Conservation (phyloP, 1,140 invertebrate genomes). For the Ooceraea biroi region DNA sequence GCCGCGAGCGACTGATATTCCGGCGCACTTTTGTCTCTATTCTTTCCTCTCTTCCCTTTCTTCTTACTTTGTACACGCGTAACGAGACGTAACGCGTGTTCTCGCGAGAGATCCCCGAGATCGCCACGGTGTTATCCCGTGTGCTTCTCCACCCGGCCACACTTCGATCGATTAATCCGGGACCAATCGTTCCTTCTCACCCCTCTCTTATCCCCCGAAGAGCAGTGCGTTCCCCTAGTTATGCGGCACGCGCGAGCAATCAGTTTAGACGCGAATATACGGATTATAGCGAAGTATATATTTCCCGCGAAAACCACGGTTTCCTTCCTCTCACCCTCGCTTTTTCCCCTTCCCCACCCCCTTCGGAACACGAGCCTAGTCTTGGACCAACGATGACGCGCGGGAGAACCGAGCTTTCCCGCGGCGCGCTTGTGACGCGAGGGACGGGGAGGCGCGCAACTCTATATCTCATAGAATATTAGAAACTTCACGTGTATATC, state of each 20-base stretch:
- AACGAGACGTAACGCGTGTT: conserved; percentile 23
- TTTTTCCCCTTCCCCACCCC: neutral
- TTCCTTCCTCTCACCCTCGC: conserved; percentile 19
- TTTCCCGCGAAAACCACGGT: conserved; percentile 29
- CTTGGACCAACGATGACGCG: conserved; percentile 72
- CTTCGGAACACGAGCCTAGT: conserved; percentile 36
- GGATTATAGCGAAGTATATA: conserved; percentile 39
- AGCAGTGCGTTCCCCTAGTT: conserved; percentile 73
- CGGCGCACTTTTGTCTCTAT: neutral
- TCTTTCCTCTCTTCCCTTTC: neutral
- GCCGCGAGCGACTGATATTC: conserved; percentile 48
- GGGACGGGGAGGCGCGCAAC: conserved; percentile 20
- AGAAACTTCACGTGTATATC: conserved; percentile 44
- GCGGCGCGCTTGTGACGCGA: conserved; percentile 40
- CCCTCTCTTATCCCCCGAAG: conserved; percentile 6
- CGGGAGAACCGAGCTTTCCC: conserved; percentile 47
- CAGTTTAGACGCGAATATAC: conserved; percentile 43
- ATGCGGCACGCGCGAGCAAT: conserved; percentile 60
- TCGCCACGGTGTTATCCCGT: conserved; percentile 56
- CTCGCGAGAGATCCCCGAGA: conserved; percentile 46
- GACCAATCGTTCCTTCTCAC: conserved; percentile 81
- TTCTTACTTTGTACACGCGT: neutral
- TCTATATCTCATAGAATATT: conserved; percentile 32
- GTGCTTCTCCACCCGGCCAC: conserved; percentile 79
- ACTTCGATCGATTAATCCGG: conserved; percentile 80